Evolutionary conservation across 2,113 vertebrate species (phyloP), one percentile per base, ranked within the genome.

Genomic region (Nymphicus hollandicus): DNA sequence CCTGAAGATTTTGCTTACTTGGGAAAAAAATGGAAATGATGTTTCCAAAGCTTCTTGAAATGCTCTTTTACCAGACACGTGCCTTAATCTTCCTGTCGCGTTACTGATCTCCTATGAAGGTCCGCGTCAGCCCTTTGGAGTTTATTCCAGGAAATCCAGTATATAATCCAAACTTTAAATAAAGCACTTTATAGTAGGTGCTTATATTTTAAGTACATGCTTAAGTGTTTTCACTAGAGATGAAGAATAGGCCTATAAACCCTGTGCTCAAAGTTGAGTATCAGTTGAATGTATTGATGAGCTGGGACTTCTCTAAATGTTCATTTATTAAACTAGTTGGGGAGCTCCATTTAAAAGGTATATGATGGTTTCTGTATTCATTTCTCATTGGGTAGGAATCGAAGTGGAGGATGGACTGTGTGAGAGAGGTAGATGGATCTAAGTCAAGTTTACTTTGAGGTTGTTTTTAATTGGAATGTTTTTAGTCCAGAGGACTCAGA

Each of bases 1-100:
- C 28, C 20, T 12, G 10, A 4, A 6, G 6, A 1, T 50, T 81
- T 64, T 52, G n/a, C 55, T 35, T 39, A 35, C 20, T 33, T 13
- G 7, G 37, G 63, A 33, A 46, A 55, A 27, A 20, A 5, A 0
- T 4, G 4, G 11, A 35, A 43, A 60, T 1, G 0, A 6, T 2
- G 1, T 58, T 92, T 79, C 71, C n/a, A 39, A 43, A 77, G 53
- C 50, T 73, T 16, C 64, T 65, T 17, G 27, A 65, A 66, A 31
- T 41, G 33, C 23, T 68, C 18, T 55, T 94, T 86, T 77, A 69
- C 53, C 68, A 29, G 47, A 31, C 5, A 1, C 5, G 13, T 53
- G 16, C 15, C 22, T 47, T 80, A n/a, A 50, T 60, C 17, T 91
- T 61, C 43, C 52, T 84, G 35, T 55, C 0, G 9, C 70, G 47